These are phyloP conservation scores for Collichthys lucidus DNA, from an alignment of 2,113 vertebrate genomes.

Conservation along the genomic window DNA sequence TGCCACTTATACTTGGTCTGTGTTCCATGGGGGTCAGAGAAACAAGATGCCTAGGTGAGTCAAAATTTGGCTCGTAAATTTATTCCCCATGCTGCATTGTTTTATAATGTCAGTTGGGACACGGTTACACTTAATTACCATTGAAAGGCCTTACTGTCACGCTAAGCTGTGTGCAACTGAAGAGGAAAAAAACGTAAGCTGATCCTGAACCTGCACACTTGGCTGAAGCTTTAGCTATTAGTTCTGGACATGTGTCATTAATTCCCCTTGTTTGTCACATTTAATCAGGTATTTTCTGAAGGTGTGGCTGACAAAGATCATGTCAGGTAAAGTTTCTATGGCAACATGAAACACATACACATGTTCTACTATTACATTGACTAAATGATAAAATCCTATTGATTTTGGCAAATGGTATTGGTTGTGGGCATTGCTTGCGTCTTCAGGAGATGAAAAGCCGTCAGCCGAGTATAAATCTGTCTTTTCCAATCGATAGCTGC, in stretches of 20 bases:
- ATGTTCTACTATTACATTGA: slow-evolving; percentile 17
- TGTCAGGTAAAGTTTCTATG: background rate
- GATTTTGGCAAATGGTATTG: slow-evolving; percentile 30
- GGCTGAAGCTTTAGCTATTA: background rate
- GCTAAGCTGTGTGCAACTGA: background rate
- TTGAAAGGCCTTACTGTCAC: background rate
- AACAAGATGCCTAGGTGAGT: background rate
- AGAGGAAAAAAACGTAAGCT: background rate
- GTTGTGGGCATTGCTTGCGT: background rate
- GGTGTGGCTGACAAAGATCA: background rate
- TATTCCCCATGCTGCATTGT: background rate
- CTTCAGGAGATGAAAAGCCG: background rate
- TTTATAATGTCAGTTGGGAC: background rate
- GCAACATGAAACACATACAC: background rate
- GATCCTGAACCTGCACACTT: background rate
- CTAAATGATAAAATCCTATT: slow-evolving; percentile 26
- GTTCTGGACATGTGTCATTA: background rate
- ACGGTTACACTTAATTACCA: background rate
- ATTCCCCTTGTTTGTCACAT: background rate
- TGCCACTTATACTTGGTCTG: background rate
- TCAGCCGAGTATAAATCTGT: slow-evolving; percentile 7
- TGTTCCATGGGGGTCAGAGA: background rate
- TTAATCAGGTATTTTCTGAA: background rate
- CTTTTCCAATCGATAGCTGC: slow-evolving; percentile 16
- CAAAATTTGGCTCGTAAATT: background rate